Evolutionary conservation across 2,113 vertebrate species (phyloP).

Genomic region (Puffinus mauretanicus): DNA sequence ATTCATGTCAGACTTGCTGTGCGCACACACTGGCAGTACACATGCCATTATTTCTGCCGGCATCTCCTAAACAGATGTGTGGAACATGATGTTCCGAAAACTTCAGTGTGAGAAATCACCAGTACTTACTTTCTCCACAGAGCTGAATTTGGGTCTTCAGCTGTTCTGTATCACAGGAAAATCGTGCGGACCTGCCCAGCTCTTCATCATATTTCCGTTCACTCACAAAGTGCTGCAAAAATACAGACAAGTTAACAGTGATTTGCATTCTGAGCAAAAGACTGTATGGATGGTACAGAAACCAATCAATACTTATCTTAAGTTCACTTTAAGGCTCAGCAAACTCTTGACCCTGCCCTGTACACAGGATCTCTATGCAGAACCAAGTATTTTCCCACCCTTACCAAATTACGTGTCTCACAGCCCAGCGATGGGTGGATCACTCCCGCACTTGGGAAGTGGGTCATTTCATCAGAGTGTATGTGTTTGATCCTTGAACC

Average conservation of each 20-base stretch:
- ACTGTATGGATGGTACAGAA: background rate
- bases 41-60: background rate
- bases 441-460: background rate
- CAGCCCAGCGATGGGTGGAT: background rate
- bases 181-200: conserved; percentile 77
- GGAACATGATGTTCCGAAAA: background rate
- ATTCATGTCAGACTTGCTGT: background rate
- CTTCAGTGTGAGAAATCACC: background rate
- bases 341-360: background rate
- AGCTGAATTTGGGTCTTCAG: conserved; percentile 77
- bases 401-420: background rate
- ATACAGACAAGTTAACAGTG: background rate
- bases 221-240: conserved; percentile 80
- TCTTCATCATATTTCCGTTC: conserved; percentile 84
- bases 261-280: background rate
- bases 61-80: background rate
- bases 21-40: background rate
- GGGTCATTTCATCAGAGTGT: background rate
- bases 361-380: background rate
- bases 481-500: background rate
- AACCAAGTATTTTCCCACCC: background rate
- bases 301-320: background rate
- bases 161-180: conserved; percentile 78
- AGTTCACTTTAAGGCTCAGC: background rate
- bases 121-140: conserved; percentile 81